Evolutionary conservation across 2,888 invertebrate genomes (phyloP), one percentile per base, ranked within the genome.

Genomic region (Polymixis lichenea): DNA sequence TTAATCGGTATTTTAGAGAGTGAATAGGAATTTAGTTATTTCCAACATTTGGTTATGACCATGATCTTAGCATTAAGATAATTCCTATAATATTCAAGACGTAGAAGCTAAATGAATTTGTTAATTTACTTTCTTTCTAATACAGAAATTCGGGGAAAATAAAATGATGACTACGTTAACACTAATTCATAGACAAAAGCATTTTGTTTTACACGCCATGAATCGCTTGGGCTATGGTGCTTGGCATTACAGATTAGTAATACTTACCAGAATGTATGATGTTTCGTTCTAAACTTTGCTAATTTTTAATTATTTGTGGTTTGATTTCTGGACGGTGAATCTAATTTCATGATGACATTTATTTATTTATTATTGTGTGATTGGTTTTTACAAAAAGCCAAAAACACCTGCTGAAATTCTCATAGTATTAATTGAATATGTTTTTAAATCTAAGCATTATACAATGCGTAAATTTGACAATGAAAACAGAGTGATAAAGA

Each of bases 401-500:
- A 8, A 65, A 65, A 28, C 53, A 32, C 46, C 4, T 25, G 9
- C 6, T 19, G 13, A 46, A n/a, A 60, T 7, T 19, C 19, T 60
- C 8, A 1, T 2, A 32, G 0, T 64, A 55, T 19, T 19, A 25
- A 49, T 28, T 51, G 60, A 85, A 72, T 73, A 88, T 87, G 87
- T 75, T 77, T 76, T 60, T 53, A 60, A 74, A 46, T 56, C 32
- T 53, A 66, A 66, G 28, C 32, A 66, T 17, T 76, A 83, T 68
- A 89, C 32, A 85, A 89, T 89, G 89, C 84, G 75, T 77, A 83
- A 78, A 62, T 46, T 75, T 67, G 80, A 51, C 28, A 79, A 71
- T 66, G 79, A 77, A 46, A 75, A 73, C 51, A 81, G 60, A 78
- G 58, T 78, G 65, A 43, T 88, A 68, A 78, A 77, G 46, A 83